phyloP scores from a whole-genome alignment of 2,797 vertebrate species.

The Monodelphis domestica region DNA sequence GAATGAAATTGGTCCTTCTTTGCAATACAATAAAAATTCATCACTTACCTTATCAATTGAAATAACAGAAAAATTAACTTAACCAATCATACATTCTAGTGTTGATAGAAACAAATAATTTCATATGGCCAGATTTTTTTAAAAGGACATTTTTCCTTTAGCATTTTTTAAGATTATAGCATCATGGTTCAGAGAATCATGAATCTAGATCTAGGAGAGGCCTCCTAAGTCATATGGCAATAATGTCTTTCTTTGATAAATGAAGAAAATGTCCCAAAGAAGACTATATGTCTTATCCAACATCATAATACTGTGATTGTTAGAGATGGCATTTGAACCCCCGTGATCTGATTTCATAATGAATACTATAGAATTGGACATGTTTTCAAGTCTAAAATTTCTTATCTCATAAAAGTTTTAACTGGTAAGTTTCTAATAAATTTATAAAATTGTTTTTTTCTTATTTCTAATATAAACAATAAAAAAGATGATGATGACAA shows the following conservation, averaged over 20 bases:
- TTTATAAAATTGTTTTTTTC: no score
- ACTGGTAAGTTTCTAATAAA: not conserved
- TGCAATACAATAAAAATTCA: not conserved
- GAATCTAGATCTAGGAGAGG: not conserved
- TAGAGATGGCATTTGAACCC: not conserved
- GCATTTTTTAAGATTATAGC: not conserved
- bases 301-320: no score
- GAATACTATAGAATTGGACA: not conserved
- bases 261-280: not conserved
- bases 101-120: not conserved
- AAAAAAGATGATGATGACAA: not conserved
- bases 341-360: not conserved
- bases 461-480: not conserved
- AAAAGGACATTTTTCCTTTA: not conserved
- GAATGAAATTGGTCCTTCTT: not conserved
- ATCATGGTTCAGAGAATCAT: not conserved
- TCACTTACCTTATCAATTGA: not conserved
- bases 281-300: not conserved
- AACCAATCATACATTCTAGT: not conserved
- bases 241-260: not conserved
- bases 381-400: not conserved
- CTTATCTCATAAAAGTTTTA: not conserved
- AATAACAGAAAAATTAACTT: not conserved
- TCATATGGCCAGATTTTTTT: not conserved
- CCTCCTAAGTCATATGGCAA: not conserved